phyloP scores from a whole-genome alignment of 1,140 invertebrate species.

The Bacillus rossius region DNA sequence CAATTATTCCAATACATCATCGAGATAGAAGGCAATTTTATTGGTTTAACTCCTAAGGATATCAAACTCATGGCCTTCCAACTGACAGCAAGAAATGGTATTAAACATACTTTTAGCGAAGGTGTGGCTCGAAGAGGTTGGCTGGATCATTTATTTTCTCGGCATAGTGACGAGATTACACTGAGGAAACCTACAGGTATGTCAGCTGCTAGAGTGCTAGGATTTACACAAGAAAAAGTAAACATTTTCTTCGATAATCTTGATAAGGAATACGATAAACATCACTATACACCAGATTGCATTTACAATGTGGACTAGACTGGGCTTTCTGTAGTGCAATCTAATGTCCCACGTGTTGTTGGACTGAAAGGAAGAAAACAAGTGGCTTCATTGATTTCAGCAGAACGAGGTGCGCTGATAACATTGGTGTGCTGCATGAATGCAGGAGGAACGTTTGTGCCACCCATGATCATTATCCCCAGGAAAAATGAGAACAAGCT shows the following conservation, averaged over 20 bases:
- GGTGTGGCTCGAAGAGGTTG: no score
- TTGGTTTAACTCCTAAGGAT: no score
- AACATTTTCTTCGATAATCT: conserved; percentile 1
- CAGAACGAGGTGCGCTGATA: conserved; percentile 32
- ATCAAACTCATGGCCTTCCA: no score
- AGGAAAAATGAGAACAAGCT: conserved; percentile 23
- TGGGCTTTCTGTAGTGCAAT: conserved; percentile 23
- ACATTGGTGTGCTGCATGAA: conserved; percentile 35
- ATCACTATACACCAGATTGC: conserved; percentile 3
- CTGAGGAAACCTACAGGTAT: no score
- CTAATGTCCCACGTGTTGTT: conserved; percentile 28
- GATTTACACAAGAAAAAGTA: background rate
- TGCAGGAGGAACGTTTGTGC: conserved; percentile 31
- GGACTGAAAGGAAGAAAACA: conserved; percentile 26
- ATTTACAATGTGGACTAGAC: conserved; percentile 28
- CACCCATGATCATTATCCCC: conserved; percentile 34
- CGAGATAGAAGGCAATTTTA: no score
- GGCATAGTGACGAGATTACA: no score
- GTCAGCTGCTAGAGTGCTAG: background rate
- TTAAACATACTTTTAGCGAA: no score
- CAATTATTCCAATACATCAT: no score
- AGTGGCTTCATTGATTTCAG: conserved; percentile 20
- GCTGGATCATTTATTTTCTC: no score
- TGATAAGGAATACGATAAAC: conserved; percentile 23
- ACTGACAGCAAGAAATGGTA: no score